These are phyloP conservation scores for Atopsyche davidsoni DNA, from an alignment of 1,140 invertebrate species.

Conservation along the genomic window DNA sequence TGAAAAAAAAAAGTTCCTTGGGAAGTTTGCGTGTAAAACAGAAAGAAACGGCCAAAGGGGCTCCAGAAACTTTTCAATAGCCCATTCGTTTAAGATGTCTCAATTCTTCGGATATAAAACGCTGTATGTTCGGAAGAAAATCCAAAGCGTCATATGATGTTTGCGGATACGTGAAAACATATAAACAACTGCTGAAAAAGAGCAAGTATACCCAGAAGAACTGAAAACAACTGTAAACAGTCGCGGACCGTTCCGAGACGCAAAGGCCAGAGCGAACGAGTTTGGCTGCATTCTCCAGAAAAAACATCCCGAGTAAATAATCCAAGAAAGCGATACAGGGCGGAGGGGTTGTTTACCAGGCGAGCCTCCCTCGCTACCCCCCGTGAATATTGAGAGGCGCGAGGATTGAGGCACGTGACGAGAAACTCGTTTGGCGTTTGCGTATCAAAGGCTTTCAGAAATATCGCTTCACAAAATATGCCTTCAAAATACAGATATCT, in stretches of 20 bases:
- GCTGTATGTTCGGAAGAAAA: slow-evolving; percentile 1
- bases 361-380: slow-evolving; percentile 5
- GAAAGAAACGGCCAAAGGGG: slow-evolving; percentile 17
- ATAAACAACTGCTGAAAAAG: slow-evolving; percentile 21
- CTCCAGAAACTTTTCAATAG: slow-evolving; percentile 26
- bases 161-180: slow-evolving; percentile 18
- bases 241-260: slow-evolving; percentile 14
- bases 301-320: slow-evolving; percentile 26
- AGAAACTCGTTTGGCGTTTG: slow-evolving; percentile 26
- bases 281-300: slow-evolving; percentile 9
- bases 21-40: slow-evolving; percentile 10
- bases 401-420: slow-evolving; percentile 18
- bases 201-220: slow-evolving; percentile 23
- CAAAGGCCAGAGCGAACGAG: slow-evolving; percentile 5
- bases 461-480: too few species aligned
- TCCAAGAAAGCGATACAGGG: slow-evolving; percentile 24
- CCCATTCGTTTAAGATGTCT: slow-evolving; percentile 28
- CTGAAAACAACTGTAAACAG: slow-evolving; percentile 31
- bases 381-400: slow-evolving; percentile 25
- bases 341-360: slow-evolving; percentile 27
- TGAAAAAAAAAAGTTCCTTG: too few species aligned
- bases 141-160: slow-evolving; percentile 15
- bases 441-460: too few species aligned
- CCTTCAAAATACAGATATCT: too few species aligned
- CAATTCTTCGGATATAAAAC: slow-evolving; percentile 19